These are phyloP conservation scores for Balearica regulorum DNA, from an alignment of 2,797 vertebrate species.

Conservation along the genomic window DNA sequence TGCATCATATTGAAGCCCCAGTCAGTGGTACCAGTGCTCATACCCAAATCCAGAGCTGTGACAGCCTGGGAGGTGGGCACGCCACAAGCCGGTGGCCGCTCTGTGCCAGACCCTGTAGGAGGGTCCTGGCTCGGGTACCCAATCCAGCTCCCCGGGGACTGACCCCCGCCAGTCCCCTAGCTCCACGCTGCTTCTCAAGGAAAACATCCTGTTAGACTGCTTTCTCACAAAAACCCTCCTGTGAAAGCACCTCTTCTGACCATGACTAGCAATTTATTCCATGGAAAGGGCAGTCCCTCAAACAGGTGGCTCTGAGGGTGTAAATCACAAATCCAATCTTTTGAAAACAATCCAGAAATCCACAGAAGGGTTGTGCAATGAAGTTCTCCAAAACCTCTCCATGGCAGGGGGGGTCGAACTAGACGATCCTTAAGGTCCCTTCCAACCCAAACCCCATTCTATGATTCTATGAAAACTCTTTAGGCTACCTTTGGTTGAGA, in stretches of 20 bases:
- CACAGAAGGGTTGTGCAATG: background rate
- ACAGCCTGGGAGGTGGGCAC: background rate
- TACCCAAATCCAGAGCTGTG: background rate
- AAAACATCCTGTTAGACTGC: background rate
- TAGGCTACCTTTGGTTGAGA: background rate
- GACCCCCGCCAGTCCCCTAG: background rate
- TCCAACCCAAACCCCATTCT: no score
- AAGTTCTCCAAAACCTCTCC: background rate
- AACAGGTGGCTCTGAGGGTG: background rate
- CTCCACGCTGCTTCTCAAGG: background rate
- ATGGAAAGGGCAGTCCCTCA: background rate
- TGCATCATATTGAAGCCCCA: accelerated
- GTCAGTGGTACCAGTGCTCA: background rate
- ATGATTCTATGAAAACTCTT: background rate
- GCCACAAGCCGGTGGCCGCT: accelerated
- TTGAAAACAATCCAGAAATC: background rate
- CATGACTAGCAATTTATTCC: background rate
- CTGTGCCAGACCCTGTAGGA: background rate
- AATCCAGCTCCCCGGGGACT: background rate
- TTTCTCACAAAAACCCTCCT: background rate
- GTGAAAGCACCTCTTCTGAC: background rate
- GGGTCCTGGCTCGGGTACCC: background rate
- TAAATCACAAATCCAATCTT: background rate
- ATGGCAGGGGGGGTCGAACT: no score
- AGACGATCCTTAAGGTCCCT: no score